Conservation (phyloP, 2,113 vertebrate genomes). For the Ptyas mucosa region DNA sequence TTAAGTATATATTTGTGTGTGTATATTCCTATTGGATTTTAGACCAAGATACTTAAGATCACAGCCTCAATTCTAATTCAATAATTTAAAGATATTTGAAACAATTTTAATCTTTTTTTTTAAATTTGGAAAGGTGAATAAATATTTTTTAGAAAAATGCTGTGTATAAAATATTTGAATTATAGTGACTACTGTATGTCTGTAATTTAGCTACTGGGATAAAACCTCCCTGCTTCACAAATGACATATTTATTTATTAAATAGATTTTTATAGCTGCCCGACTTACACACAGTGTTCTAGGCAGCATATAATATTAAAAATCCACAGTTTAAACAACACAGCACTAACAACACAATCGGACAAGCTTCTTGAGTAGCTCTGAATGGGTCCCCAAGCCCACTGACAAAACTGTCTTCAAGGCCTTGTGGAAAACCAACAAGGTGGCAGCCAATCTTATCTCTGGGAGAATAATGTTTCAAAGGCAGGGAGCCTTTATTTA, state of each 20-base stretch:
- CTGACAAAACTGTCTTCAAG: background rate
- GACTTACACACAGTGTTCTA: background rate
- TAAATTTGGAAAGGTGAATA: background rate
- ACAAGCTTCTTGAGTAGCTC: background rate
- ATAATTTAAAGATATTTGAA: conserved; percentile 1
- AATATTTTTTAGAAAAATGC: background rate
- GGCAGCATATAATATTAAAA: background rate
- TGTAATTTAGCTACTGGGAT: conserved; percentile 6
- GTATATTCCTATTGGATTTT: background rate
- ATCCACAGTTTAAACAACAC: background rate
- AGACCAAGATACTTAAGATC: background rate
- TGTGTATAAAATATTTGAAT: conserved; percentile 4
- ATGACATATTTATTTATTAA: background rate
- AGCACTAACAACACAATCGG: background rate
- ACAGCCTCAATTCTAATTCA: background rate
- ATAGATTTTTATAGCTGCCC: background rate
- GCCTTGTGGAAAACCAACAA: background rate
- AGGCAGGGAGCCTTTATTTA: background rate
- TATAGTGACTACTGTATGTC: background rate
- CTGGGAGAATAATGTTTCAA: background rate
- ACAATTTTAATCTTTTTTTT: conserved; percentile 10
- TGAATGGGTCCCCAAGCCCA: background rate
- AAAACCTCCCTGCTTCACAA: conserved; percentile 42
- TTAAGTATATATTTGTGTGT: background rate
- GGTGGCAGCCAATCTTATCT: background rate